Evolutionary conservation across 2,113 vertebrate species (phyloP).

Genomic region (Caretta caretta): DNA sequence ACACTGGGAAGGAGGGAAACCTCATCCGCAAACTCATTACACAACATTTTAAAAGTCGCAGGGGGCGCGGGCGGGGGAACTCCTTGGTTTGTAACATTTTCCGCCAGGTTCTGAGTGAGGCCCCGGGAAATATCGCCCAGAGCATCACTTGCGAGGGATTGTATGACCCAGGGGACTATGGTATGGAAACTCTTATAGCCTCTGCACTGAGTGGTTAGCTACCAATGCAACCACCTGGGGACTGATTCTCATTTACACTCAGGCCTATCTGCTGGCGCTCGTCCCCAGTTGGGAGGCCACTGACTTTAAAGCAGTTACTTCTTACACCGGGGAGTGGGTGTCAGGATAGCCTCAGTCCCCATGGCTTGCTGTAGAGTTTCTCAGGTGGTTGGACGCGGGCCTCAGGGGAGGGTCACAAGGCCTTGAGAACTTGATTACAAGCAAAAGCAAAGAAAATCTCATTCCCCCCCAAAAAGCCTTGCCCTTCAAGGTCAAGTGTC

Average conservation of each 20-base stretch:
- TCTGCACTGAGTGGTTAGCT: neutral
- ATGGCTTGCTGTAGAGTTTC: neutral
- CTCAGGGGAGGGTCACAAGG: neutral
- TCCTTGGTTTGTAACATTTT: neutral
- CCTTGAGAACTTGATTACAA: neutral
- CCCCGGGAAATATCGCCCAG: accelerated
- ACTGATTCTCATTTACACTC: too few species aligned
- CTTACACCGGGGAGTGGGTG: accelerated
- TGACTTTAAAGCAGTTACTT: accelerated
- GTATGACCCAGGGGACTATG: neutral
- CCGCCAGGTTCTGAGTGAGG: neutral
- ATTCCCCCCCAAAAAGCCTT: neutral
- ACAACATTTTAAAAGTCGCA: neutral
- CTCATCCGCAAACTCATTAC: neutral
- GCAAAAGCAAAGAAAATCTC: neutral
- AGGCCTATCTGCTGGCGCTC: neutral
- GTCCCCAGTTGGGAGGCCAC: accelerated
- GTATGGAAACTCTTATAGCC: neutral
- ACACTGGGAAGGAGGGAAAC: neutral
- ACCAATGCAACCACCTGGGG: neutral
- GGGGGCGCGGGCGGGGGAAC: accelerated
- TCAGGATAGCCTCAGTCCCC: neutral
- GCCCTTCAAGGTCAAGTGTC: neutral
- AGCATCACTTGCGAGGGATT: accelerated
- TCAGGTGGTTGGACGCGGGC: neutral